Evolutionary conservation across 2,113 vertebrate genomes (phyloP), one percentile per base, ranked within the genome.

Genomic region (Lynx canadensis): DNA sequence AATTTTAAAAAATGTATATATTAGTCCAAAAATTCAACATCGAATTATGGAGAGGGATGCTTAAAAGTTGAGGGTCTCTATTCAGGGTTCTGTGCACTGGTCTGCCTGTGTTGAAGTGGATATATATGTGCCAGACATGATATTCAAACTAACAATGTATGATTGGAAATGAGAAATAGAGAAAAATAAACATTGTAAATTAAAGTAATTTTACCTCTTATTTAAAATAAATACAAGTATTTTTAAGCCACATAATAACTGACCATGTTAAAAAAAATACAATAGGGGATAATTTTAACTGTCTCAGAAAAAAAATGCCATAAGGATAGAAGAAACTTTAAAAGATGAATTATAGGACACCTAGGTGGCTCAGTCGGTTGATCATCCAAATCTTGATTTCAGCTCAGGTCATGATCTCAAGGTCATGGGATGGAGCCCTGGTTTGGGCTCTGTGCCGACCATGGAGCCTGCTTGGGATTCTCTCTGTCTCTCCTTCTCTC

Each of bases 161-260:
- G 38, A 19, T 6, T 66, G 15, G 5, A 95, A 79, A 71, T 38
- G 16, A 74, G n/a, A 91, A 60, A 78, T 76, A 48, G 31, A 95
- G 3, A 38, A 41, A 94, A 31, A 68, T 23, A 87, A 93, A 80
- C 38, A 48, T 31, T 80, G 14, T 4, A 90, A 94, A 63, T 84
- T n/a, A 60, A 94, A 86, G 7, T 71, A 60, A 66, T 1, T n/a
- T 86, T 31, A 12, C 10, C 8, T 33, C 11, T 4, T 27, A 74
- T 29, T 91, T 66, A 65, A 94, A 92, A 95, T 1, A 45, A 71
- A 92, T 38, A 21, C 10, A 83, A 83, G 48, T 94, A 5, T 89
- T 78, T 65, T 63, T 55, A 79, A 41, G 36, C 3, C 73, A 74
- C 3, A 78, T 25, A 73, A 29, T 48, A 48, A 87, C 0, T 60